A percentile compares a stretch with the other conserved stretches of the same genome.
Evolutionary conservation across 2,113 vertebrate genomes (phyloP).

Genomic region (Phalacrocorax pelagicus): DNA sequence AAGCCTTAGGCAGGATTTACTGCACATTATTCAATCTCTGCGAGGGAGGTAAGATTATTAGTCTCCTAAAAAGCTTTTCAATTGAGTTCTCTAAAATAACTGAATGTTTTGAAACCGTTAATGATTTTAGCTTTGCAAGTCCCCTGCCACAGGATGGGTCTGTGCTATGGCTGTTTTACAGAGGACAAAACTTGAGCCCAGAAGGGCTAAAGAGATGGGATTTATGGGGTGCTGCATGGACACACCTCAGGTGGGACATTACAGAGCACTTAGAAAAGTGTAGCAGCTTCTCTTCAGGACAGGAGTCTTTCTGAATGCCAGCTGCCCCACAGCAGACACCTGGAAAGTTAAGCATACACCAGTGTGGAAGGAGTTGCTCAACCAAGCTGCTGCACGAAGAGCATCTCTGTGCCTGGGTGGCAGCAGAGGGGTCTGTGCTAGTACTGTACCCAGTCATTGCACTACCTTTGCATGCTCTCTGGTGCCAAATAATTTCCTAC

Average conservation of each 20-base stretch:
- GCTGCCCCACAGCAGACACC: neutral
- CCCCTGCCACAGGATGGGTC: neutral
- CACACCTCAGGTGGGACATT: neutral
- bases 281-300: neutral
- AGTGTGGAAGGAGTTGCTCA: neutral
- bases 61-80: constrained; percentile 11
- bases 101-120: neutral
- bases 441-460: too few species aligned
- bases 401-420: neutral
- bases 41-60: constrained; percentile 15
- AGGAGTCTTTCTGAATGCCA: neutral
- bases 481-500: neutral
- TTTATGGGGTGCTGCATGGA: neutral
- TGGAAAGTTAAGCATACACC: neutral
- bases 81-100: neutral
- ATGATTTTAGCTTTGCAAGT: neutral
- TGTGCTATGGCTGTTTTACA: accelerated
- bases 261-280: neutral
- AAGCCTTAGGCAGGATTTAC: constrained; percentile 33
- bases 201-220: neutral
- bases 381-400: neutral
- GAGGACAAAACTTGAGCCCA: neutral
- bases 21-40: constrained; percentile 11
- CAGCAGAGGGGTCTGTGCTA: neutral
- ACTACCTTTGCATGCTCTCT: neutral